These are phyloP conservation scores for Rhodinocichla rosea DNA, from an alignment of 2,113 vertebrate genomes.

Conservation along the genomic window DNA sequence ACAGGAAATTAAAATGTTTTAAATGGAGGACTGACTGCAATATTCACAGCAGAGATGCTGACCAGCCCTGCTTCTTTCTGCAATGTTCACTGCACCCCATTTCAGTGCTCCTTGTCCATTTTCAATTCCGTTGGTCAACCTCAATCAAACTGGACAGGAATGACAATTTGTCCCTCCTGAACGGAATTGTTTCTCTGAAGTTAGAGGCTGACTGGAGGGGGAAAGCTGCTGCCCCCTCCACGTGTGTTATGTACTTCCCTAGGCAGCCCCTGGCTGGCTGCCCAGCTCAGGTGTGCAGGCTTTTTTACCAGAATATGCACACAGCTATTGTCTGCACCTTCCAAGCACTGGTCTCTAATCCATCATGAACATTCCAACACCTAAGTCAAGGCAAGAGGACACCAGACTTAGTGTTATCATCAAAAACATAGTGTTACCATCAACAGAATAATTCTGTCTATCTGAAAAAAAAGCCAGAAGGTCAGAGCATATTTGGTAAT, in stretches of 20 bases:
- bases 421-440: not conserved
- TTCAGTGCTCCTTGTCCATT: not conserved
- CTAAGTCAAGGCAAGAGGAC: not conserved
- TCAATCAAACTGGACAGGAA: not conserved
- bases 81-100: not conserved
- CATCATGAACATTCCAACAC: not conserved
- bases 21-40: not conserved
- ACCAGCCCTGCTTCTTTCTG: not conserved
- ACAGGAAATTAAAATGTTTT: not conserved
- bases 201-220: not conserved
- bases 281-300: not conserved
- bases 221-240: not conserved
- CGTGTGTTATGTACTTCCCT: accelerated
- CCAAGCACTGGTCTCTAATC: not conserved
- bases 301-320: not conserved
- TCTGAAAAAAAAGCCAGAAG: not conserved
- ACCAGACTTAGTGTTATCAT: not conserved
- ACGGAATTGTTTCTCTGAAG: not conserved
- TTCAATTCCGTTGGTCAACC: accelerated
- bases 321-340: not conserved
- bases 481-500: not conserved
- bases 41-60: not conserved
- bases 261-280: not conserved
- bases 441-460: not conserved
- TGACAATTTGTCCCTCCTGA: not conserved